Conservation (phyloP, 2,797 vertebrate species). For the Salmo trutta region DNA sequence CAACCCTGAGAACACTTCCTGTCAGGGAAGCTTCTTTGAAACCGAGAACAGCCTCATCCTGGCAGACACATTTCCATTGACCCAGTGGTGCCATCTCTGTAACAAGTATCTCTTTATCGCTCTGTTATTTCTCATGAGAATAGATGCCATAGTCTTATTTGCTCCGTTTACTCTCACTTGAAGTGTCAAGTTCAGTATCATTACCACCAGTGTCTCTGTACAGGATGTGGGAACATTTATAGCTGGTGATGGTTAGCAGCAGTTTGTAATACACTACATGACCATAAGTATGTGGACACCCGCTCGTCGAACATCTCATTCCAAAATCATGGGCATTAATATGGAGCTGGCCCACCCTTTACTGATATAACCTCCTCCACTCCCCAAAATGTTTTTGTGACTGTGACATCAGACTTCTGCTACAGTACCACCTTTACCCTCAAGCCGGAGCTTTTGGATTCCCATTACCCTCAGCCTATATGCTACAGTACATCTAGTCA, state of each 20-base stretch:
- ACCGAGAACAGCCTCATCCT: neutral
- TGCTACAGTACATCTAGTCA: conserved; percentile 21
- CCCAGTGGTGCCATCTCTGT: conserved; percentile 2
- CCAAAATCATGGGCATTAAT: no score
- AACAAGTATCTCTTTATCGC: conserved; percentile 12
- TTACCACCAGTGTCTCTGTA: conserved; percentile 16
- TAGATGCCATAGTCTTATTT: no score
- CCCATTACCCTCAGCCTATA: neutral
- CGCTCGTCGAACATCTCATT: no score
- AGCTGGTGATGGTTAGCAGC: conserved; percentile 22
- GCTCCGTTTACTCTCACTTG: neutral
- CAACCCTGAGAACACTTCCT: neutral
- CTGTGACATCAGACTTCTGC: no score
- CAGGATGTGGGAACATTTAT: neutral
- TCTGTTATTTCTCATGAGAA: neutral
- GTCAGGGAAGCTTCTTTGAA: neutral
- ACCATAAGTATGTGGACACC: no score
- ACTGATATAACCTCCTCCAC: no score
- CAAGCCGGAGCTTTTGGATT: neutral
- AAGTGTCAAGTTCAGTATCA: conserved; percentile 44
- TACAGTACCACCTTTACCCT: no score
- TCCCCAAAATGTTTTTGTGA: no score
- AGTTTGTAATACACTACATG: no score
- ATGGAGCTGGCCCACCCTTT: no score
- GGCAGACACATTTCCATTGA: neutral